Evolutionary conservation across 2,888 invertebrate species (phyloP).

Genomic region (Tholera decimalis): DNA sequence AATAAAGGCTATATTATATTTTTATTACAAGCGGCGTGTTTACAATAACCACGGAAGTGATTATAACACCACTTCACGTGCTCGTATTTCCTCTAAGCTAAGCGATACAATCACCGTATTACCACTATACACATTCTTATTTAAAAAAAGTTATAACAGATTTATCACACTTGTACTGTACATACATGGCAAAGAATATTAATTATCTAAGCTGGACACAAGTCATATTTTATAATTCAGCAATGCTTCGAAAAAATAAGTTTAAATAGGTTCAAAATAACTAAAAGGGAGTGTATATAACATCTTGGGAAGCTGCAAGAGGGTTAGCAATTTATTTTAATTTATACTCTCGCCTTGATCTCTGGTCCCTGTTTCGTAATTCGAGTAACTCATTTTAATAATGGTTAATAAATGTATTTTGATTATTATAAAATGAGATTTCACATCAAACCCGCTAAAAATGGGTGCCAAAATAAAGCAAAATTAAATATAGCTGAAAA

Average conservation of each 20-base stretch:
- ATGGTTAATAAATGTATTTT: slow-evolving; percentile 35
- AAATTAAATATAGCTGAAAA: slow-evolving; percentile 8
- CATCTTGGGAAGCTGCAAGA: slow-evolving; percentile 61
- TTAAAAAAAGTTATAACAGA: slow-evolving; percentile 63
- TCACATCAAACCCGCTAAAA: slow-evolving; percentile 15
- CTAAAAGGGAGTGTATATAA: slow-evolving; percentile 25
- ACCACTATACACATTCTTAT: slow-evolving; percentile 66
- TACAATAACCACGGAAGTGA: slow-evolving; percentile 81
- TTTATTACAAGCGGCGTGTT: slow-evolving; percentile 76
- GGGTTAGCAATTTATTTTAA: slow-evolving; percentile 47
- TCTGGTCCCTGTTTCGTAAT: slow-evolving; percentile 66
- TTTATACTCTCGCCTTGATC: slow-evolving; percentile 58
- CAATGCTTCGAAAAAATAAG: slow-evolving; percentile 16
- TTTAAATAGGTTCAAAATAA: slow-evolving; percentile 25
- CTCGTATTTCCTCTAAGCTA: slow-evolving; percentile 72
- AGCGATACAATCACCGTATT: slow-evolving; percentile 67
- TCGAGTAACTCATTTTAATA: slow-evolving; percentile 49
- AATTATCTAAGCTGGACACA: slow-evolving; percentile 71
- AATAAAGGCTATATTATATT: slow-evolving; percentile 78
- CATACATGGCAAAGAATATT: slow-evolving; percentile 84
- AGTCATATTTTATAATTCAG: slow-evolving; percentile 23
- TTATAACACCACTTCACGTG: slow-evolving; percentile 87
- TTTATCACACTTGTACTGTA: slow-evolving; percentile 88
- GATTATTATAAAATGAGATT: slow-evolving; percentile 36
- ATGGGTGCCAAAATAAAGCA: slow-evolving; percentile 12